Evolutionary conservation across 1,140 invertebrate genomes (phyloP).

Genomic region (Coenobita brevimanus): DNA sequence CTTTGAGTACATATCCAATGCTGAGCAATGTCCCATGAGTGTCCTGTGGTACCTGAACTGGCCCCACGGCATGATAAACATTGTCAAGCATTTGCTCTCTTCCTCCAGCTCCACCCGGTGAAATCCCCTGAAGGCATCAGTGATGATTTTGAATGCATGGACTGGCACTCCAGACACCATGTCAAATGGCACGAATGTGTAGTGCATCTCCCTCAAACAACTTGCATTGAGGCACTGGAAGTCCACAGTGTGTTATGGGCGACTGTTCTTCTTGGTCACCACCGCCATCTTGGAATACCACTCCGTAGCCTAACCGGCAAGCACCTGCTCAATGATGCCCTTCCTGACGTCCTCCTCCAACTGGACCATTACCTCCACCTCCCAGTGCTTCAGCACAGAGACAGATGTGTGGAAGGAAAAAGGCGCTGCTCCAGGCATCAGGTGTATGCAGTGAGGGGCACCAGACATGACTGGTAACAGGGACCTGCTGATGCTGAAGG

Average conservation of each 20-base stretch:
- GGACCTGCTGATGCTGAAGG: too few relatives aligned
- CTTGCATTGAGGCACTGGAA: slow-evolving; percentile 18
- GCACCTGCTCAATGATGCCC: too few relatives aligned
- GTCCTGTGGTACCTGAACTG: slow-evolving; percentile 3
- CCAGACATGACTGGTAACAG: too few relatives aligned
- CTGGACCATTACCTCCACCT: too few relatives aligned
- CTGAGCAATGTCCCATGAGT: not conserved
- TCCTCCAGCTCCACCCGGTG: slow-evolving; percentile 3
- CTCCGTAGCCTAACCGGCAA: too few relatives aligned
- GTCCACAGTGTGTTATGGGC: slow-evolving; percentile 3
- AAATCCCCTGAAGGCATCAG: slow-evolving; percentile 15
- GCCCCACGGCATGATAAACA: not conserved
- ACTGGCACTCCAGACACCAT: slow-evolving; percentile 15
- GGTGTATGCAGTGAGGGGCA: too few relatives aligned
- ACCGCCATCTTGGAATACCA: slow-evolving; percentile 23
- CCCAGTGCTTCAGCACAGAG: too few relatives aligned
- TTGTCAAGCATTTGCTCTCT: too few relatives aligned
- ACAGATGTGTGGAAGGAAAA: too few relatives aligned
- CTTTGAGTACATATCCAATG: slow-evolving; percentile 7
- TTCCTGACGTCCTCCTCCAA: too few relatives aligned
- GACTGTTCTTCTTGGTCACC: slow-evolving; percentile 11
- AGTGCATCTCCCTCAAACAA: not conserved
- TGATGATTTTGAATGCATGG: not conserved
- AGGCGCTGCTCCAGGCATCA: too few relatives aligned
- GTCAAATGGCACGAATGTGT: slow-evolving; percentile 5